Percentiles rank a stretch among this genome's conserved stretches.
phyloP scores from a whole-genome alignment of 2,113 vertebrate species.

The Sclerurus mexicanus region DNA sequence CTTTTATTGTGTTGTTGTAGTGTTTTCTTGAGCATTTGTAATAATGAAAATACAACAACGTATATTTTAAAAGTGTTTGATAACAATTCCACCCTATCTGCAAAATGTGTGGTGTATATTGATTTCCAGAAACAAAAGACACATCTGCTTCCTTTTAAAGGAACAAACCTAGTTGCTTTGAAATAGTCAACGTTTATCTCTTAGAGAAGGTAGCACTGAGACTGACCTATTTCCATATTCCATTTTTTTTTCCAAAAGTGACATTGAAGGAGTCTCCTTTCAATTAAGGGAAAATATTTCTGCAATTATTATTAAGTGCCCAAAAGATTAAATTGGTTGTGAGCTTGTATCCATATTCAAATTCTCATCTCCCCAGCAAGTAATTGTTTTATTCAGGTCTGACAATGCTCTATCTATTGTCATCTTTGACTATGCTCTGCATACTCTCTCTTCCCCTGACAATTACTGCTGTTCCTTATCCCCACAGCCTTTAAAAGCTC shows the following conservation, averaged over 20 bases:
- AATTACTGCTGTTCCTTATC: constrained; percentile 71
- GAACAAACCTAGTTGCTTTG: not conserved
- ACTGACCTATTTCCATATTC: constrained; percentile 17
- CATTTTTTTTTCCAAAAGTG: not conserved
- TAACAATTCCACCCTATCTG: not conserved
- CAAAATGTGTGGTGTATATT: not conserved
- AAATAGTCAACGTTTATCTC: not conserved
- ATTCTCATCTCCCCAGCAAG: constrained; percentile 22
- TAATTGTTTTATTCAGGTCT: constrained; percentile 35
- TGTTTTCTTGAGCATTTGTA: constrained; percentile 34
- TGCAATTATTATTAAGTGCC: not conserved
- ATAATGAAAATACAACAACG: constrained; percentile 2
- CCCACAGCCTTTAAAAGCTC: constrained; percentile 75
- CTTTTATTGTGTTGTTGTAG: not conserved
- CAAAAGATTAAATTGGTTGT: not conserved
- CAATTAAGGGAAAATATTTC: constrained; percentile 1
- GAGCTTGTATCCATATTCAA: not conserved
- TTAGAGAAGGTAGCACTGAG: not conserved
- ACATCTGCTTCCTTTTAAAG: not conserved
- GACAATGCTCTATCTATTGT: constrained; percentile 45
- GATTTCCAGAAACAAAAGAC: constrained; percentile 42
- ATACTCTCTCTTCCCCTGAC: constrained; percentile 57
- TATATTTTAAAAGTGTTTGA: constrained; percentile 32
- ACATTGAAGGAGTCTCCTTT: not conserved
- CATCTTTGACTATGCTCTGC: constrained; percentile 44